Evolutionary conservation across 2,888 invertebrate genomes (phyloP).

Genomic region (Folsomia candida): DNA sequence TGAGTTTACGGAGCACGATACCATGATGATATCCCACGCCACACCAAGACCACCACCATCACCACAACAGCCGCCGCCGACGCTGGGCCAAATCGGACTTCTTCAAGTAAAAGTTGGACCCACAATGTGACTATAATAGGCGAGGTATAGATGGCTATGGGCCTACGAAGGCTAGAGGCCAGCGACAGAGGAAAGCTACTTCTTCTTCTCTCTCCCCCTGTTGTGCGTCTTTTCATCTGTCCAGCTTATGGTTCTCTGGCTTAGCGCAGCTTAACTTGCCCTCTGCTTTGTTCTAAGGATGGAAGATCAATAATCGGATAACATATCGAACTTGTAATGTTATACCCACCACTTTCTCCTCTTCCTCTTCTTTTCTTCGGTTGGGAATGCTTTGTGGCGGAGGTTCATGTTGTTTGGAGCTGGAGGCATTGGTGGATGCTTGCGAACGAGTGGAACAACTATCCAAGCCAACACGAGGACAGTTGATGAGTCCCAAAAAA

Average conservation of each 20-base stretch:
- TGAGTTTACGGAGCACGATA: constrained; percentile 10
- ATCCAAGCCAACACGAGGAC: constrained; percentile 19
- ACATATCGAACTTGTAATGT: constrained; percentile 23
- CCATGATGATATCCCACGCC: not conserved
- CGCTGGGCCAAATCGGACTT: not conserved
- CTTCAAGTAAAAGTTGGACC: not conserved
- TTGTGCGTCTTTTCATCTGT: constrained; percentile 30
- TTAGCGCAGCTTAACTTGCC: constrained; percentile 21
- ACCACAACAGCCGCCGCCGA: not conserved
- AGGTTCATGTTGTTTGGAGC: not conserved
- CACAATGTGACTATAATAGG: not conserved
- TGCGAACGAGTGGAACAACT: not conserved
- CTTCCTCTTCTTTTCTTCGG: not conserved
- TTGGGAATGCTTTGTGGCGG: not conserved
- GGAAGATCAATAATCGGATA: constrained; percentile 24
- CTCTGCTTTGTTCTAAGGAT: constrained; percentile 16
- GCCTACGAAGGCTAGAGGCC: not conserved
- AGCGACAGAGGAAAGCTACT: constrained; percentile 4
- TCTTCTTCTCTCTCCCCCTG: constrained; percentile 5
- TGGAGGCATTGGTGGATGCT: constrained; percentile 14
- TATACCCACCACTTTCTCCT: constrained; percentile 6
- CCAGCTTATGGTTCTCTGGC: constrained; percentile 30
- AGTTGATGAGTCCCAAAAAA: constrained; percentile 23
- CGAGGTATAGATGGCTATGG: not conserved
- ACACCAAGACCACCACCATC: constrained; percentile 6